phyloP scores from a whole-genome alignment of 37 sponge, comb jelly and placozoan genomes.

The Agelas oroides region DNA sequence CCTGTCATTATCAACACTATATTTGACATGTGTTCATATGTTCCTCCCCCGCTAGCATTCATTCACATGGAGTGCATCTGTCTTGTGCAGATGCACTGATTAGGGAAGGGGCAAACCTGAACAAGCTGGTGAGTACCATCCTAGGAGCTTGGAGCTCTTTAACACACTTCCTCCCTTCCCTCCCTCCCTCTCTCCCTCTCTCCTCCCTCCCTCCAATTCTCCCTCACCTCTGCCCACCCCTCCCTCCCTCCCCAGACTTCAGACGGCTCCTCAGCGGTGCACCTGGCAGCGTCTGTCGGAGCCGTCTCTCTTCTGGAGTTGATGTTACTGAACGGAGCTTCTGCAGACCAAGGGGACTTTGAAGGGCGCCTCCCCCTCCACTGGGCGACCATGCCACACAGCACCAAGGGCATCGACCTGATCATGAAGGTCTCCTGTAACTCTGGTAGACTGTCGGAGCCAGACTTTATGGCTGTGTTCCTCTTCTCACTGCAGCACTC shows the following conservation, averaged over 20 bases:
- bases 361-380: constrained; percentile 86
- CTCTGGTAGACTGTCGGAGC: too few species aligned
- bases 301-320: constrained; percentile 77
- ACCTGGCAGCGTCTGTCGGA: constrained; percentile 79
- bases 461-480: too few species aligned
- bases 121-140: constrained; percentile 75
- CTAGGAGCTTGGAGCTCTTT: too few species aligned
- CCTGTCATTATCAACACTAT: too few species aligned
- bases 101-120: constrained; percentile 63
- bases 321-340: constrained; percentile 76
- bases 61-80: constrained; percentile 62
- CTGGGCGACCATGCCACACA: constrained; percentile 69
- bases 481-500: constrained; percentile 27
- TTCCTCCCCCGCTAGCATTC: constrained; percentile 27
- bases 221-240: too few species aligned
- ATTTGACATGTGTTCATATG: too few species aligned
- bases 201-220: neutral
- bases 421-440: constrained; percentile 75
- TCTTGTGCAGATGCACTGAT: constrained; percentile 84
- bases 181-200: too few species aligned
- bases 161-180: too few species aligned
- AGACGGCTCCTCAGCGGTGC: constrained; percentile 84
- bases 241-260: constrained; percentile 19
- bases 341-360: constrained; percentile 71
- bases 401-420: constrained; percentile 32